These are phyloP conservation scores for Anthoscopus minutus DNA, from an alignment of 2,113 vertebrate species.

Conservation along the genomic window DNA sequence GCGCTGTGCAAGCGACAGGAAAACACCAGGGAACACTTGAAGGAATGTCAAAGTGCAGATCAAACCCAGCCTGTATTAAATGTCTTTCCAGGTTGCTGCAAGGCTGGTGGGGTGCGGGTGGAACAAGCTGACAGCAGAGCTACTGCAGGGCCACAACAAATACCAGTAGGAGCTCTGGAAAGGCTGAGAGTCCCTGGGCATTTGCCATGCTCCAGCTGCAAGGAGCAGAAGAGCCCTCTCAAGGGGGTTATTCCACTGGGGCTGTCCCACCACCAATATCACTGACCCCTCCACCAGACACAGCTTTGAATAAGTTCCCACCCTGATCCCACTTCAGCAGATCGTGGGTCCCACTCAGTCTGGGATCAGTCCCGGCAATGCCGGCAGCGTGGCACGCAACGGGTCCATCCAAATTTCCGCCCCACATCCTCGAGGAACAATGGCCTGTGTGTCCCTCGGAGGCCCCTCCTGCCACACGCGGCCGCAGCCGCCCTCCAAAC, in stretches of 20 bases:
- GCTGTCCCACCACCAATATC: background rate
- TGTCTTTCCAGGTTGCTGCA: background rate
- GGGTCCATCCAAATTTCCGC: background rate
- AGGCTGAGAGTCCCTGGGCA: background rate
- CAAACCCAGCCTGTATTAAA: background rate
- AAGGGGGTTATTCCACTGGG: background rate
- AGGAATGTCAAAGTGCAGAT: background rate
- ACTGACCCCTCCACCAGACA: too few species aligned
- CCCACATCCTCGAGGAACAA: constrained; percentile 1
- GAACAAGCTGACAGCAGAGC: background rate
- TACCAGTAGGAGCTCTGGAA: background rate
- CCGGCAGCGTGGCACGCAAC: background rate
- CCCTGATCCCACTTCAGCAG: background rate
- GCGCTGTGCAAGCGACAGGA: background rate
- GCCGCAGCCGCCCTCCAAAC: background rate
- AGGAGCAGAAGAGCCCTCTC: background rate
- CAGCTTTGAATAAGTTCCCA: background rate
- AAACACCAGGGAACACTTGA: constrained; percentile 7
- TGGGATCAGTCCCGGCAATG: background rate
- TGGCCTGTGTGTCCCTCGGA: constrained; percentile 26
- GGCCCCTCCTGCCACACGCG: constrained; percentile 25
- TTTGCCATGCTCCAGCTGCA: background rate
- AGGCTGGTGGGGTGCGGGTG: background rate
- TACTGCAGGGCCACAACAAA: background rate
- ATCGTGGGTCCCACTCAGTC: background rate